Evolutionary conservation across 2,888 invertebrate genomes (phyloP), one percentile per base, ranked within the genome.

Genomic region (Himalopsyche anomala): DNA sequence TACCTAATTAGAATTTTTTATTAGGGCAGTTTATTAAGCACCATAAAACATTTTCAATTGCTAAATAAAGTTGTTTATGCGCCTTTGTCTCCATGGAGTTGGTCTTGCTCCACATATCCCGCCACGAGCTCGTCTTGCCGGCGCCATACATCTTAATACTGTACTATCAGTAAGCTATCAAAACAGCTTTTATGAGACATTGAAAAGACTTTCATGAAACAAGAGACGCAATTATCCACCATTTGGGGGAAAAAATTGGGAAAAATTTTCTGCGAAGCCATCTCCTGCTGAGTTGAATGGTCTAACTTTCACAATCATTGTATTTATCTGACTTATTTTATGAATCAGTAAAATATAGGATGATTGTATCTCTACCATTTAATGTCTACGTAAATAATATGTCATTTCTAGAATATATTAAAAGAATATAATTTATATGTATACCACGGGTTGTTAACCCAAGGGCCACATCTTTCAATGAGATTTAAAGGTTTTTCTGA

Each of bases 171-270:
- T 38, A 74, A 74, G 74, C 74, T 36, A 28, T 74, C 74, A 74
- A 74, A 74, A 74, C 15, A 74, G 74, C 74, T 38, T 74, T 74
- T 62, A 62, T 62, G 62, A 62, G 62, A 62, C 74, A 74, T 74
- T 74, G 74, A 74, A 74, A 74, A 74, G 74, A 74, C 74, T 74
- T 74, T 74, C 74, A 74, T 74, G 74, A 74, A 74, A 74, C 74
- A 74, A 74, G 74, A 74, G 28, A 74, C 74, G 36, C 74, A 74
- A 74, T 74, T 74, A 74, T 74, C 74, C 15, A 36, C 19, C 38
- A 28, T 74, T 74, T 28, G 74, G 74, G 74, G 74, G 36, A 15
- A 36, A 15, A 36, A 74, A 74, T 12, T 74, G 19, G 74, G 38
- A 36, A 74, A 74, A 62, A 36, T 38, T 36, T 74, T 74, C 74